Base-by-base conservation (phyloP, 1,140 invertebrate species). In the Trissolcus basalis region DNA sequence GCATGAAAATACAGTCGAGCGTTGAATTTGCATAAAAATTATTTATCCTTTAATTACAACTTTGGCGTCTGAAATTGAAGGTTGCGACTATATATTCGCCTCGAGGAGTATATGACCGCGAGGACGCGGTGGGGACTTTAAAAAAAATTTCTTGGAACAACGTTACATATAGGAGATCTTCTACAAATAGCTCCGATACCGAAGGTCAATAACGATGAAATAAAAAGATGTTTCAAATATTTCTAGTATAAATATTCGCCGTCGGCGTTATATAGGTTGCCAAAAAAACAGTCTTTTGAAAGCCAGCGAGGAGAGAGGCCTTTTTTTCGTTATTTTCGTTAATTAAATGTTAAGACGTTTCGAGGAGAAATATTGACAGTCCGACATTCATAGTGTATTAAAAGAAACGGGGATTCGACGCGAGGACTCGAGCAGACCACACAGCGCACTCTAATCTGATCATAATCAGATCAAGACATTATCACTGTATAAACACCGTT, bases 191-290 rank as follows among this genome's bases (percentile, higher is more conserved):
- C 69, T 64, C 59, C 48, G 54, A 72, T 72, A 72, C 68, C 51
- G 60, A 72, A 72, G 60, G 60, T 72, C 69, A 72, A 72, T 72
- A 59, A 64, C 47, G 35, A 64, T 27, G 69, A 48, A 72, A 72
- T 72, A 72, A 56, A 72, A 72, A 72, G 69, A 59, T 59, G 59
- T 64, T 72, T 72, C 69, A 72, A 64, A 72, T 72, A 72, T 72
- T 60, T 64, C 54, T 53, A 63, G 69, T 64, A 63, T 72, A 72
- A 72, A 72, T 72, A 71, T 56, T 71, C 68, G 33, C 49, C 19
- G 12, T 55, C 47, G 48, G 19, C 33, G 49, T 41, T 1, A 41
- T 55, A 36, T 53, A 41, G 19, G 54, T 68, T 45, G 64, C 54
- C 27, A 55, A 70, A 61, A 68, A 70, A 55, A 61, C 56, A 39